Evolutionary conservation across 2,113 vertebrate species (phyloP).

Genomic region (Mesembrinibis cayennensis): DNA sequence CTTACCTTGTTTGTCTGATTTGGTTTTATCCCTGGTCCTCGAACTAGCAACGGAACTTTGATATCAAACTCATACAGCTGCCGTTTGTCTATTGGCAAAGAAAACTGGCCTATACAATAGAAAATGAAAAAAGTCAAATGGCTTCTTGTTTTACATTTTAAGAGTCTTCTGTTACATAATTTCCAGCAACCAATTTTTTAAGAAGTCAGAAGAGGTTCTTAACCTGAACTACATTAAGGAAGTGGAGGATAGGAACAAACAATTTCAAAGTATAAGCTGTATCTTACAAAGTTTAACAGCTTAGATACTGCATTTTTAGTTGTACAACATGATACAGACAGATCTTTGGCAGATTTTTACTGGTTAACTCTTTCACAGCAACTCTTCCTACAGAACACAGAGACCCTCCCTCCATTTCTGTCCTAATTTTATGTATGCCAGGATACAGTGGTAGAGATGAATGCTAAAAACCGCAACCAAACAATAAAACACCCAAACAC

Average conservation of each 20-base stretch:
- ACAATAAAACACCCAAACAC: background rate
- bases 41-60: constrained; percentile 91
- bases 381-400: background rate
- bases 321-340: background rate
- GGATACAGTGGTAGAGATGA: background rate
- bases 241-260: background rate
- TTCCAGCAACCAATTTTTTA: background rate
- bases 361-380: background rate
- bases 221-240: background rate
- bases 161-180: background rate
- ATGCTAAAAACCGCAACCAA: background rate
- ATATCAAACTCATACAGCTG: constrained; percentile 99
- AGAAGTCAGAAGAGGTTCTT: background rate
- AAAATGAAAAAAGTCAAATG: background rate
- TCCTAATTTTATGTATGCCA: background rate
- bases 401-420: background rate
- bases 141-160: background rate
- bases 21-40: constrained; percentile 92
- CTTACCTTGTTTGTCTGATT: constrained; percentile 90
- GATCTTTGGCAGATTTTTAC: background rate
- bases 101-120: constrained; percentile 87
- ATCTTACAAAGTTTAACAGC: background rate
- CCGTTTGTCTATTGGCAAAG: constrained; percentile 93
- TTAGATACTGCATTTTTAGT: background rate
- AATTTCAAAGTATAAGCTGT: background rate